These are phyloP conservation scores for Thyatira batis DNA, from an alignment of 2,888 invertebrate species.

Conservation along the genomic window DNA sequence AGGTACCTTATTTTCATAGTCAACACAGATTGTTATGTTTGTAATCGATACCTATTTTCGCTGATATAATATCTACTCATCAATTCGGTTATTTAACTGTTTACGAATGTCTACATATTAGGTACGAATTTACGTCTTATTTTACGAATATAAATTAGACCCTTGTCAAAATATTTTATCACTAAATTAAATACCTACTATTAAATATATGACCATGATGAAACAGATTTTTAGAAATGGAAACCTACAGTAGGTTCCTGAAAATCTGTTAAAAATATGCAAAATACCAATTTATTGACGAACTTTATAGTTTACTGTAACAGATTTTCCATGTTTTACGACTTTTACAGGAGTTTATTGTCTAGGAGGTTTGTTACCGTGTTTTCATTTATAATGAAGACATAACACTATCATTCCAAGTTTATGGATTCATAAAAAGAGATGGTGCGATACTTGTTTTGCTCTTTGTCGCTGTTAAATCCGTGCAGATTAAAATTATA, in stretches of 20 bases:
- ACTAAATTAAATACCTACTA: too few relatives aligned
- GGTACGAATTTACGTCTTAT: too few relatives aligned
- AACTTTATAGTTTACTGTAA: background rate
- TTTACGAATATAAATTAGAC: too few relatives aligned
- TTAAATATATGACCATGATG: too few relatives aligned
- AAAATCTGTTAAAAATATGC: too few relatives aligned
- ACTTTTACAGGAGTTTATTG: background rate
- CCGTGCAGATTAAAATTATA: slow-evolving; percentile 37
- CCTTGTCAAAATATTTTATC: too few relatives aligned
- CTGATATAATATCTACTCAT: background rate
- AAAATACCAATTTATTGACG: background rate
- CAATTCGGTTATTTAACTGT: too few relatives aligned
- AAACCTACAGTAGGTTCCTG: too few relatives aligned
- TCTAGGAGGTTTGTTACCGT: background rate
- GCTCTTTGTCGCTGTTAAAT: slow-evolving; percentile 33
- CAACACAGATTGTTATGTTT: background rate
- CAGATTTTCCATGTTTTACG: slow-evolving; percentile 3
- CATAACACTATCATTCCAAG: slow-evolving; percentile 23
- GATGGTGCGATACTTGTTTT: background rate
- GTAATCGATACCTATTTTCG: background rate
- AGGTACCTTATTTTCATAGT: background rate
- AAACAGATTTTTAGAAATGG: too few relatives aligned
- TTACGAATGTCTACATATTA: too few relatives aligned
- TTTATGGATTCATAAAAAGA: slow-evolving; percentile 23
- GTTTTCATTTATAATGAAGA: slow-evolving; percentile 15